Base-by-base conservation (phyloP, 2,797 vertebrate species). In the Balearica regulorum region DNA sequence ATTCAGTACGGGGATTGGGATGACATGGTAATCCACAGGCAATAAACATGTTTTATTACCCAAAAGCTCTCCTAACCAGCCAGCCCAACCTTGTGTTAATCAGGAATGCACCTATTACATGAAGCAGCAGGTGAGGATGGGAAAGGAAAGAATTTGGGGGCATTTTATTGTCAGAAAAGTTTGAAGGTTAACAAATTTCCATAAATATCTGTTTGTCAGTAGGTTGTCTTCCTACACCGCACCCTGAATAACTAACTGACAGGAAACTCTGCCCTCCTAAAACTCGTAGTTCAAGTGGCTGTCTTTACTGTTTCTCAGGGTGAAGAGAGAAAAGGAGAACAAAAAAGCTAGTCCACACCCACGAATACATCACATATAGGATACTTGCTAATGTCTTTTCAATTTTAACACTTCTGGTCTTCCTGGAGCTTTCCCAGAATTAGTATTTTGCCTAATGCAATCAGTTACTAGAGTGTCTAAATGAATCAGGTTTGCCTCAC, bases 191-290 rank as follows among this genome's bases (percentile, higher is more conserved):
- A 11, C 41, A 65, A 33, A 71, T 69, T 88, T 87, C 83, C 73
- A 53, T 68, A 85, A 91, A 60, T 78, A 92, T 48, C 51, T 81
- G 19, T n/a, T n/a, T 90, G 49, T 91, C 88, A 81, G 51, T 54
- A 86, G 21, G 31, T 57, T 87, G 78, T 77, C 77, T 83, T 95
- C 71, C 80, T 83, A 83, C 33, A 60, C n/a, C 29, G 17, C 51
- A 79, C 77, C 35, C 68, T 41, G 70, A 91, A 75, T 80, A 95
- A 78, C 51, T 65, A 95, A 88, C 70, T 51, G 87, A 82, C 78
- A 94, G 93, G 73, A 95, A 96, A 89, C 33, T 87, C 86, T 80
- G 62, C 48, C 57, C 77, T 93, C 81, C 68, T 76, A 92, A 91
- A 55, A 71, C 39, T 72, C 9, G 0, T 11, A 69, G 85, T 75